These are phyloP conservation scores for Drosophila heteroneura DNA, from an alignment of 2,888 invertebrate genomes.

Conservation along the genomic window DNA sequence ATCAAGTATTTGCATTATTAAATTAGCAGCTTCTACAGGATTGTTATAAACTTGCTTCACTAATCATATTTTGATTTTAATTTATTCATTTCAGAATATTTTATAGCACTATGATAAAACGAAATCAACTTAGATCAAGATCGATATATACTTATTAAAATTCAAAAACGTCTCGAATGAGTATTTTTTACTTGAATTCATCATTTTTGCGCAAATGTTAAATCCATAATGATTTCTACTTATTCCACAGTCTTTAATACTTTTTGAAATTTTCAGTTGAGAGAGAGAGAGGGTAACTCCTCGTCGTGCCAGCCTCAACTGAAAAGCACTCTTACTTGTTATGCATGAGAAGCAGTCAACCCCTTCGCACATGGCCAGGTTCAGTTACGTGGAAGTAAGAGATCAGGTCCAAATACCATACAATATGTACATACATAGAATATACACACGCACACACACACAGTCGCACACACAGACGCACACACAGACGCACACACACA, in stretches of 20 bases:
- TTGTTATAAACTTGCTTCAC: not conserved
- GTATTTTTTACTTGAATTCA: not conserved
- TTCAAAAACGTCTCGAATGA: not conserved
- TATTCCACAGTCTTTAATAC: not conserved
- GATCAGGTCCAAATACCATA: conserved; percentile 39
- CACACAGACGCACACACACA: not conserved
- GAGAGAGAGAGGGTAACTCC: not conserved
- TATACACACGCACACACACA: not conserved
- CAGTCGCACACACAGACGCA: not conserved
- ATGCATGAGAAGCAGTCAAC: conserved; percentile 20
- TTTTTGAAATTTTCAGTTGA: not conserved
- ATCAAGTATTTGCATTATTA: not conserved
- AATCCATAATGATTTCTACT: not conserved
- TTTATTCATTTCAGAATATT: not conserved
- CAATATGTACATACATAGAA: conserved; percentile 11
- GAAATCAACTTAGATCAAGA: not conserved
- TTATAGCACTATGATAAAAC: not conserved
- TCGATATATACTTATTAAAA: not conserved
- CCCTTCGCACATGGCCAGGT: conserved; percentile 56
- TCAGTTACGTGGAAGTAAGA: conserved; percentile 71
- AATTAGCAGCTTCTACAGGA: not conserved
- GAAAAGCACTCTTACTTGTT: conserved; percentile 9
- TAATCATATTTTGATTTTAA: not conserved
- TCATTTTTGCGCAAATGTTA: not conserved
- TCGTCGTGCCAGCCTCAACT: not conserved